Evolutionary conservation across 2,113 vertebrate species (phyloP), one percentile per base, ranked within the genome.

Genomic region (Eupsittula cactorum): DNA sequence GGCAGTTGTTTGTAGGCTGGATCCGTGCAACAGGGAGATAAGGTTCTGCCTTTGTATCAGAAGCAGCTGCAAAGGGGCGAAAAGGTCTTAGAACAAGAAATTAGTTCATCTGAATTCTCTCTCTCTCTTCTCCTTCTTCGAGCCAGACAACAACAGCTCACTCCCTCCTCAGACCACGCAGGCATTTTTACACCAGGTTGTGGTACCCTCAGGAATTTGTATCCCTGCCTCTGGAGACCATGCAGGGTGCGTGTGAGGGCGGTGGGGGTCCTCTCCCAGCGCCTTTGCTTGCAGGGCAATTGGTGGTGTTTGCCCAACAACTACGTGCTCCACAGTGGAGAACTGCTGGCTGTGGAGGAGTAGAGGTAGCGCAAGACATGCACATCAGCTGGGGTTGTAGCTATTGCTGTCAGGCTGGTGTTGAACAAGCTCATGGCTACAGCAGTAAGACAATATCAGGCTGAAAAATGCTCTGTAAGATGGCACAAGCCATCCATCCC

Each of bases 81-180:
- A 96, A 91, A 83, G 88, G 93, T 93, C 94, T 96, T 94, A 92
- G 94, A 97, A 96, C 90, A 95, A 96, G 95, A 97, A 97, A 97
- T 94, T 74, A 92, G 92, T 94, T 96, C 80, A 92, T 96, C 90
- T 96, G 93, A 96, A 94, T 94, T 96, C 82, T 81, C 55, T 41
- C 49, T 79, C 87, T 62, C 82, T 78, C 60, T 91, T 39, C 74
- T 75, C 44, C 74, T 78, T 39, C 80, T 78, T 65, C 29, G 35
- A 91, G 46, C 74, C 78, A 55, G 76, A 5, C 42, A 65, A 65
- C 6, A 28, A 2, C 44, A 68, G 75, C 87, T 52, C 6, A 2
- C 41, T 69, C 52, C 55, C 39, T 85, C 13, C 62, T 69, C 1
- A 1, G 14, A 4, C 23, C 0, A 0, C 2, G 73, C 19, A 7